A percentile compares a stretch with the other conserved stretches of the same genome.
Conservation (phyloP, 2,797 vertebrate species). For the Argyrosomus regius region DNA sequence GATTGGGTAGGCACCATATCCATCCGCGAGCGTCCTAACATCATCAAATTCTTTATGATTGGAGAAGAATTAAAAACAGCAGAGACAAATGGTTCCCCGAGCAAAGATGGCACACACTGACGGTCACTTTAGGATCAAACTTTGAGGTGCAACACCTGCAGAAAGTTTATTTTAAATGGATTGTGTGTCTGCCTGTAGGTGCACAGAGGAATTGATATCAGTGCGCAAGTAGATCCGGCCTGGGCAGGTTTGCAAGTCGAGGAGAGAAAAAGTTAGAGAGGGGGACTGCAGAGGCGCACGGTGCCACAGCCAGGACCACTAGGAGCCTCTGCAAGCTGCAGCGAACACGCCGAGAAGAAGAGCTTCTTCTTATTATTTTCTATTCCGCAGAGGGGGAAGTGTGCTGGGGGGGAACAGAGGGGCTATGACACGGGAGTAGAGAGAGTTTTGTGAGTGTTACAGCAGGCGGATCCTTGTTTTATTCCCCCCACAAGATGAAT, state of each 20-base stretch:
- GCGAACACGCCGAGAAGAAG: conserved; percentile 40
- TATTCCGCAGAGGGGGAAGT: conserved; percentile 14
- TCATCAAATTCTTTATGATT: background rate
- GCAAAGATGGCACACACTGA: accelerated
- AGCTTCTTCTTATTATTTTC: conserved; percentile 3
- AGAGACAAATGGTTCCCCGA: accelerated
- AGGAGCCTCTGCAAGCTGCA: conserved; percentile 65
- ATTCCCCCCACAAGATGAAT: conserved; percentile 77
- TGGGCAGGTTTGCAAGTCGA: conserved; percentile 81
- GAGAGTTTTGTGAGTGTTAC: conserved; percentile 69
- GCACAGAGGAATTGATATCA: conserved; percentile 30
- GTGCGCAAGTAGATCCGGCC: conserved; percentile 82
- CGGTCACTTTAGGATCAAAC: accelerated
- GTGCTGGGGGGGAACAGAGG: conserved; percentile 18
- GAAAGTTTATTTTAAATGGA: background rate
- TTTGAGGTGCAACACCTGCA: accelerated
- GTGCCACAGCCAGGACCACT: conserved; percentile 76
- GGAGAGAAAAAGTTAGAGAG: conserved; percentile 77
- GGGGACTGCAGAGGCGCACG: conserved; percentile 79
- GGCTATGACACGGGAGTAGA: conserved; percentile 65
- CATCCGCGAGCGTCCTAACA: conserved; percentile 62
- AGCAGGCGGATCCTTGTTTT: conserved; percentile 70
- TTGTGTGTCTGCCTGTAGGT: conserved; percentile 8
- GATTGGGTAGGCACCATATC: conserved; percentile 56
- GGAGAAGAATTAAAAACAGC: accelerated